Percentiles rank a stretch among this genome's conserved stretches.
phyloP scores from a whole-genome alignment of 2,797 vertebrate genomes.

The Sebastes trivittatus region DNA sequence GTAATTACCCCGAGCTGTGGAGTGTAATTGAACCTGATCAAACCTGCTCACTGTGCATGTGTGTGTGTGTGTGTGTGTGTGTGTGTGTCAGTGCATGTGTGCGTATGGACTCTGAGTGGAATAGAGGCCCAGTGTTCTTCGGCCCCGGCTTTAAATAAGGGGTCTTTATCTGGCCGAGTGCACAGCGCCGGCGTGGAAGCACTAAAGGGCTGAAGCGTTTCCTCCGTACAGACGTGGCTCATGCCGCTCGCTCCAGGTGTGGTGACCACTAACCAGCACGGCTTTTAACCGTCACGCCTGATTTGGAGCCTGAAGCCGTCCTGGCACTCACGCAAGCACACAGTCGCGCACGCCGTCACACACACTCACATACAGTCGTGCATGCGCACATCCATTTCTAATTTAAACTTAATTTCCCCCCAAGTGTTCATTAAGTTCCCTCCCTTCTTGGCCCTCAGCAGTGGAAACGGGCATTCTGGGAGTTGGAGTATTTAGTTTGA shows the following conservation, averaged over 20 bases:
- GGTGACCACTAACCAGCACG: conserved; percentile 60
- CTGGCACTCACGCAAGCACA: conserved; percentile 33
- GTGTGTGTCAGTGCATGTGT: conserved; percentile 7
- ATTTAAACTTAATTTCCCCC: conserved; percentile 48
- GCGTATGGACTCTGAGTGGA: conserved; percentile 33
- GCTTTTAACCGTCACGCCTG: conserved; percentile 69
- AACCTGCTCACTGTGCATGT: conserved; percentile 55
- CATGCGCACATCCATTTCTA: conserved; percentile 43
- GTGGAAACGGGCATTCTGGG: conserved; percentile 62
- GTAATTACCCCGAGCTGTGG: conserved; percentile 58
- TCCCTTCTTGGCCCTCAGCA: background rate
- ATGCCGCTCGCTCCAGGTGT: conserved; percentile 66
- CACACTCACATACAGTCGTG: background rate
- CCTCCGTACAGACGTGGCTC: conserved; percentile 57
- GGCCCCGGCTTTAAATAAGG: conserved; percentile 68
- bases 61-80: background rate
- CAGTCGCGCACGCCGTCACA: conserved; percentile 6
- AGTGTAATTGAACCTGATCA: conserved; percentile 74
- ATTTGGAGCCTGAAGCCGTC: conserved; percentile 51
- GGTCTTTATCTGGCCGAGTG: conserved; percentile 68
- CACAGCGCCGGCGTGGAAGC: conserved; percentile 55
- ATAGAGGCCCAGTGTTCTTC: conserved; percentile 79
- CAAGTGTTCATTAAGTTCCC: conserved; percentile 43
- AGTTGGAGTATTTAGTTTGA: conserved; percentile 53
- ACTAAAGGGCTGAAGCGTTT: conserved; percentile 59